These are phyloP conservation scores for Aegypius monachus DNA, from an alignment of 2,113 vertebrate species.

Conservation along the genomic window DNA sequence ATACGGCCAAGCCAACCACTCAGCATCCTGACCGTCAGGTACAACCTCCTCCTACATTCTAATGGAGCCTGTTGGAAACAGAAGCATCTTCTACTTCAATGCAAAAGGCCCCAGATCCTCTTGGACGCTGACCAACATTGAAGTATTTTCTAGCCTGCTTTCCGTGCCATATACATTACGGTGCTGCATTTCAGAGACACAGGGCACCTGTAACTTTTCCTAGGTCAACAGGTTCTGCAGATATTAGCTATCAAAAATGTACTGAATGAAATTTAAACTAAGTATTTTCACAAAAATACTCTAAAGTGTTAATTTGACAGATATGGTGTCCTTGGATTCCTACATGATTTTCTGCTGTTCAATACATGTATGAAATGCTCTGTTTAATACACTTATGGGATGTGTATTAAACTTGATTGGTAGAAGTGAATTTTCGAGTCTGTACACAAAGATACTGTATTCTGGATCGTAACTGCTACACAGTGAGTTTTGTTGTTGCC, in stretches of 20 bases:
- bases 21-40: background rate
- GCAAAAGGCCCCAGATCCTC: background rate
- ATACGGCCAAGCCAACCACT: background rate
- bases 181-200: background rate
- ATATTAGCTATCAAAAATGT: background rate
- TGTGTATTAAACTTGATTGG: background rate
- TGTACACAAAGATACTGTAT: background rate
- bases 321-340: background rate
- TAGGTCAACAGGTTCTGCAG: background rate
- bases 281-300: background rate
- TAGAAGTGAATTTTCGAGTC: background rate
- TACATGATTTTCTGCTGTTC: background rate
- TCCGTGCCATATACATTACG: background rate
- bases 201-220: background rate
- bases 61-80: background rate
- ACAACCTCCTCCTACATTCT: background rate
- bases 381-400: background rate
- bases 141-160: background rate
- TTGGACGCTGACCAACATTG: background rate
- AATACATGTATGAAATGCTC: background rate
- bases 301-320: background rate
- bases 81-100: background rate
- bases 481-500: background rate
- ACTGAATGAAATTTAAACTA: background rate
- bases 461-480: background rate